Conservation (phyloP, 1,140 invertebrate genomes). For the Atta texana region DNA sequence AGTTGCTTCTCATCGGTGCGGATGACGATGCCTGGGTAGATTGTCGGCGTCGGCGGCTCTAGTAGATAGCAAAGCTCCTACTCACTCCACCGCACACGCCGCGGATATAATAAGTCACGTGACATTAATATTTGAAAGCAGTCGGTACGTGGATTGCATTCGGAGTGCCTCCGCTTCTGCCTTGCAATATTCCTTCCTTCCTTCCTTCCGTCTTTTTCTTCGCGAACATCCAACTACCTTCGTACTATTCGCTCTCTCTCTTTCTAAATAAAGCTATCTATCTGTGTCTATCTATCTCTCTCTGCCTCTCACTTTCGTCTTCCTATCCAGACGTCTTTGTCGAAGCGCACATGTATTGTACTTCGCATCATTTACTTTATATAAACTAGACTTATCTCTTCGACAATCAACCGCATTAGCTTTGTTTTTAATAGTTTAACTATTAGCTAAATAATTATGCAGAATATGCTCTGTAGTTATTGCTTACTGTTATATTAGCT, state of each 20-base stretch:
- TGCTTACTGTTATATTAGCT: constrained; percentile 18
- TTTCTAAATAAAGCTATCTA: neutral
- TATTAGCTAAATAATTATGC: constrained; percentile 8
- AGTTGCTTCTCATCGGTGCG: constrained; percentile 64
- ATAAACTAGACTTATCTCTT: constrained; percentile 1
- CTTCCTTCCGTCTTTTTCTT: constrained; percentile 75
- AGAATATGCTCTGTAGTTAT: neutral
- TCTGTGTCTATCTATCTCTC: neutral
- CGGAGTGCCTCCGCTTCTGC: constrained; percentile 77
- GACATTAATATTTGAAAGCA: constrained; percentile 87
- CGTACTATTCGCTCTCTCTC: neutral
- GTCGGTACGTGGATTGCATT: constrained; percentile 86
- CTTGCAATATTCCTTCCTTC: constrained; percentile 79
- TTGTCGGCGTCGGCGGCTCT: constrained; percentile 33
- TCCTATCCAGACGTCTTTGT: constrained; percentile 48
- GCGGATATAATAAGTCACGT: constrained; percentile 87
- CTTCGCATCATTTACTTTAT: constrained; percentile 17
- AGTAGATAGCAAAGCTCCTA: constrained; percentile 75
- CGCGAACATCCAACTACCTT: constrained; percentile 45
- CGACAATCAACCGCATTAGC: neutral
- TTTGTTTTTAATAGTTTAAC: neutral
- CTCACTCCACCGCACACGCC: constrained; percentile 83
- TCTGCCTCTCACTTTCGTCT: constrained; percentile 43
- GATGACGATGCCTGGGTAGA: neutral
- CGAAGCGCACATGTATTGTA: neutral